Evolutionary conservation across 2,888 invertebrate genomes (phyloP).

Genomic region (Epirrhoe alternata): DNA sequence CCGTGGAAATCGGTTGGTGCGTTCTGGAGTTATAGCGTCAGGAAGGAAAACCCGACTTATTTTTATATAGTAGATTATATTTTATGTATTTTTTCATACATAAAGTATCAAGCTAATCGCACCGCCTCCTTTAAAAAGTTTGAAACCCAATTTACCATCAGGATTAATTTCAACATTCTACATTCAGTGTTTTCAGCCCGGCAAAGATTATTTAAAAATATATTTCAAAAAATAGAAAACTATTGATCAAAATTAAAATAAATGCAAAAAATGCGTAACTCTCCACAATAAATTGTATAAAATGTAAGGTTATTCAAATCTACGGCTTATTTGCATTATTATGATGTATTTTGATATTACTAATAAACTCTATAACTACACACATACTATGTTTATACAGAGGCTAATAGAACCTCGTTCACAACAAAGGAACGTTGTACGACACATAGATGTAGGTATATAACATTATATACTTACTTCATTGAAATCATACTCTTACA

Average conservation of each 20-base stretch:
- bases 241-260: neutral
- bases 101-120: too few relatives aligned
- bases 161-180: too few relatives aligned
- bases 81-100: too few relatives aligned
- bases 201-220: neutral
- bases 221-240: too few relatives aligned
- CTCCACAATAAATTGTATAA: constrained; percentile 60
- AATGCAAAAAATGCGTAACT: constrained; percentile 65
- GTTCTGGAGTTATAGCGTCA: too few relatives aligned
- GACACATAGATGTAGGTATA: constrained; percentile 65
- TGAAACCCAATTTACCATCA: too few relatives aligned
- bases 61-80: too few relatives aligned
- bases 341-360: constrained; percentile 56
- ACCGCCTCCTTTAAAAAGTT: too few relatives aligned
- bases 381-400: constrained; percentile 60
- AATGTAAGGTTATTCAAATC: constrained; percentile 60
- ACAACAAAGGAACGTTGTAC: constrained; percentile 78
- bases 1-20: too few relatives aligned
- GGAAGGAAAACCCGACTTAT: too few relatives aligned
- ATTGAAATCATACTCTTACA: constrained; percentile 46
- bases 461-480: constrained; percentile 25
- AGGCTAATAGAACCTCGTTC: constrained; percentile 74
- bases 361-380: constrained; percentile 65
- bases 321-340: constrained; percentile 55
- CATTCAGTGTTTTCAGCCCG: too few relatives aligned